phyloP scores from a whole-genome alignment of 2,113 vertebrate genomes.

The Rhagologus leucostigma region DNA sequence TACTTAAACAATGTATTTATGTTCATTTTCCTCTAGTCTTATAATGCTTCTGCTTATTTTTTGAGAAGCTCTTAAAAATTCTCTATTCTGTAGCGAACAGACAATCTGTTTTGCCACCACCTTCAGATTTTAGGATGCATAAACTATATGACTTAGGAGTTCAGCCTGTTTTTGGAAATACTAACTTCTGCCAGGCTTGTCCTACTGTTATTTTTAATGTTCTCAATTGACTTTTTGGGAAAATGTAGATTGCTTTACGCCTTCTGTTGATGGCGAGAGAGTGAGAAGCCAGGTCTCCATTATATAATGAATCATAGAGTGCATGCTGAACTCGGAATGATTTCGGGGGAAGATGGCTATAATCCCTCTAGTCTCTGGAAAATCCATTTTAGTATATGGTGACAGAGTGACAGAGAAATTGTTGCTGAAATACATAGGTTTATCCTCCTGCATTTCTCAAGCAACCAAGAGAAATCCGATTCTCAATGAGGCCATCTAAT shows the following conservation, averaged over 20 bases:
- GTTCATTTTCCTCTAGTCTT: neutral
- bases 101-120: neutral
- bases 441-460: neutral
- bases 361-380: neutral
- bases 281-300: neutral
- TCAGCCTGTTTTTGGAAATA: neutral
- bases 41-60: neutral
- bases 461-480: neutral
- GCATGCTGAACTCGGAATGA: neutral
- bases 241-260: neutral
- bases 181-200: neutral
- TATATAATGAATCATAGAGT: neutral
- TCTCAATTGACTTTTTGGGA: neutral
- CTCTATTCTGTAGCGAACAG: neutral
- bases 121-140: neutral
- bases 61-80: neutral
- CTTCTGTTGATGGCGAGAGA: neutral
- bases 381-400: neutral
- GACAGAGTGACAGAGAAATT: neutral
- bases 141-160: neutral
- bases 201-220: neutral
- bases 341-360: neutral
- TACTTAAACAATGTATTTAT: slow-evolving; percentile 19
- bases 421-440: neutral
- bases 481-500: neutral